These are phyloP conservation scores for Dallia pectoralis DNA, from an alignment of 2,797 vertebrate genomes.

Conservation along the genomic window DNA sequence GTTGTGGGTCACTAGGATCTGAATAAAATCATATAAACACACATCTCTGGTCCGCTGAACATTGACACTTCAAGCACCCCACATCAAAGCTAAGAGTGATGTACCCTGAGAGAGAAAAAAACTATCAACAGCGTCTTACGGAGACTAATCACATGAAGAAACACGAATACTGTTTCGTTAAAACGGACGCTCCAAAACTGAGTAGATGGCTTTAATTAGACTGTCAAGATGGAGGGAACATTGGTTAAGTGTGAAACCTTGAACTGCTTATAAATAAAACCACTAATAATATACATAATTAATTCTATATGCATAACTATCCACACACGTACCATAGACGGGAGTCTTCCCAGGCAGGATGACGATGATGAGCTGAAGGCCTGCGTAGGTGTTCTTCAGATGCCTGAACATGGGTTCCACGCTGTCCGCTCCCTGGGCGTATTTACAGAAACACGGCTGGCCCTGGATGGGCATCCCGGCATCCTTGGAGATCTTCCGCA, in stretches of 20 bases:
- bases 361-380: constrained; percentile 95
- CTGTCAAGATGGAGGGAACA: too few species aligned
- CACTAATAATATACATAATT: background rate
- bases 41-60: too few species aligned
- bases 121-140: too few species aligned
- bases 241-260: too few species aligned
- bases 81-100: too few species aligned
- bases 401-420: constrained; percentile 99
- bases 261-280: background rate
- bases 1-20: background rate
- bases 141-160: too few species aligned
- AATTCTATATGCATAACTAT: background rate
- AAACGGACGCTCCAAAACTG: too few species aligned
- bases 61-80: too few species aligned
- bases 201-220: too few species aligned
- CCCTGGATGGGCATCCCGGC: constrained; percentile 98
- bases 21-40: too few species aligned
- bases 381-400: constrained; percentile 93
- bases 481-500: constrained; percentile 96
- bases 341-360: constrained; percentile 96
- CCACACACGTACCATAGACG: constrained; percentile 83
- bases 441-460: constrained; percentile 98
- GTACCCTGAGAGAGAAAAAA: too few species aligned
- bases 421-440: constrained; percentile 95
- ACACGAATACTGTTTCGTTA: too few species aligned